phyloP scores from a whole-genome alignment of 2,888 invertebrate species.

The Pseudanteris insignis region DNA sequence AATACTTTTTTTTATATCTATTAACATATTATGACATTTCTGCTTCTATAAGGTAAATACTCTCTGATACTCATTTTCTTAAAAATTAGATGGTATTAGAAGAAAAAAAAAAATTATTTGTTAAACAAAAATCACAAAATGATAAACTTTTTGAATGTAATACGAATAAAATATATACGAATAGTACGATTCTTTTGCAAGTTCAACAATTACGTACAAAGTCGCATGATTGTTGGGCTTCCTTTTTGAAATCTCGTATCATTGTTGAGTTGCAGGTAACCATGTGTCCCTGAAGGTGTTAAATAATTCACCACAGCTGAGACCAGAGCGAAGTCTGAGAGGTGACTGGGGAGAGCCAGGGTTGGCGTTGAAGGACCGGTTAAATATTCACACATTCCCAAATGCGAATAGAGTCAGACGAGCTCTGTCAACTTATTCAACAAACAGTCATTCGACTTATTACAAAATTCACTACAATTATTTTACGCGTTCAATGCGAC shows the following conservation, averaged over 20 bases:
- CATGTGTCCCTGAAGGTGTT: slow-evolving; percentile 60
- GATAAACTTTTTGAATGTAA: slow-evolving; percentile 2
- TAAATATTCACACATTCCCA: slow-evolving; percentile 65
- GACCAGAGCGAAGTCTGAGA: slow-evolving; percentile 58
- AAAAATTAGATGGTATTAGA: too few species aligned
- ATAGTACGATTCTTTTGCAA: slow-evolving; percentile 21
- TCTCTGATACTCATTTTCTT: too few species aligned
- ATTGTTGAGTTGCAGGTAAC: slow-evolving; percentile 53
- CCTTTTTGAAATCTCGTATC: slow-evolving; percentile 48
- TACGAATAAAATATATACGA: slow-evolving; percentile 8
- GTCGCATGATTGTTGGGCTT: slow-evolving; percentile 26
- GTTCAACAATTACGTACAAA: slow-evolving; percentile 21
- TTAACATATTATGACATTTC: too few species aligned
- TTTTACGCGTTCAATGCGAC: slow-evolving; percentile 1
- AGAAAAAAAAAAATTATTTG: too few species aligned
- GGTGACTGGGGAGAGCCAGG: slow-evolving; percentile 51
- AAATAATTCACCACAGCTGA: slow-evolving; percentile 65
- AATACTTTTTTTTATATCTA: neutral
- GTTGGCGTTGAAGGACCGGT: slow-evolving; percentile 63
- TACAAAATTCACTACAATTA: slow-evolving; percentile 25
- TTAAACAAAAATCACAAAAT: too few species aligned
- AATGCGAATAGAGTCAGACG: slow-evolving; percentile 56
- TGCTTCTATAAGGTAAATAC: too few species aligned
- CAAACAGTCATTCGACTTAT: slow-evolving; percentile 34
- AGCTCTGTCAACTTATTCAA: slow-evolving; percentile 44